Conservation (phyloP, 2,888 invertebrate genomes). For the Pandemis corylana region DNA sequence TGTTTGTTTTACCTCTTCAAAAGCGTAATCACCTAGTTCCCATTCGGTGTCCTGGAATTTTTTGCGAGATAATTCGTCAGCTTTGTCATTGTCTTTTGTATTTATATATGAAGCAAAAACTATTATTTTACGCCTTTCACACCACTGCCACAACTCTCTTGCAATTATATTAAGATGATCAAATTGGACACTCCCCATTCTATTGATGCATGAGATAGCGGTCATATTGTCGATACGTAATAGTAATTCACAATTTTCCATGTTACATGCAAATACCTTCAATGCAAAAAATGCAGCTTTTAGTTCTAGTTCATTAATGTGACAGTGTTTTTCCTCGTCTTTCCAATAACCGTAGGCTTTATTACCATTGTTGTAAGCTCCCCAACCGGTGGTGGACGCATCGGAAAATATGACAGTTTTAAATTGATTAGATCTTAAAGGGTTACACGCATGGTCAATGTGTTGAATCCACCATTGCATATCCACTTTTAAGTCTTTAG, state of each 20-base stretch:
- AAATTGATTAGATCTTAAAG: not conserved
- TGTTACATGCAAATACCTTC: conserved; percentile 23
- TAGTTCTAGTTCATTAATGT: conserved; percentile 42
- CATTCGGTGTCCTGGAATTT: conserved; percentile 27
- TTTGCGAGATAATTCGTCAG: conserved; percentile 24
- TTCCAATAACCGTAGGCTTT: conserved; percentile 13
- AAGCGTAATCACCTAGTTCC: conserved; percentile 9
- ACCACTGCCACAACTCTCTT: conserved; percentile 37
- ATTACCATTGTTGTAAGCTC: conserved; percentile 12
- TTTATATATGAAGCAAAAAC: conserved; percentile 40
- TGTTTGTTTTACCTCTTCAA: not conserved
- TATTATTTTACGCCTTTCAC: conserved; percentile 27
- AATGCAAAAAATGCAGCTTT: conserved; percentile 39
- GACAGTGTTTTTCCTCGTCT: not conserved
- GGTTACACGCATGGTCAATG: not conserved
- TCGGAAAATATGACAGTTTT: not conserved
- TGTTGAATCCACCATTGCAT: not conserved
- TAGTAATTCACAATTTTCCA: conserved; percentile 9
- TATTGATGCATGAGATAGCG: conserved; percentile 41
- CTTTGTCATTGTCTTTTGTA: conserved; percentile 25
- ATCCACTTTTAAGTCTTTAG: not conserved
- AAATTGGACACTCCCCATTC: conserved; percentile 38
- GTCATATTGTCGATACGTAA: conserved; percentile 37
- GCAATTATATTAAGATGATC: conserved; percentile 31
- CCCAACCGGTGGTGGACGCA: conserved; percentile 22